phyloP scores from a whole-genome alignment of 2,888 invertebrate genomes.

The Drosophila nr. fundita region DNA sequence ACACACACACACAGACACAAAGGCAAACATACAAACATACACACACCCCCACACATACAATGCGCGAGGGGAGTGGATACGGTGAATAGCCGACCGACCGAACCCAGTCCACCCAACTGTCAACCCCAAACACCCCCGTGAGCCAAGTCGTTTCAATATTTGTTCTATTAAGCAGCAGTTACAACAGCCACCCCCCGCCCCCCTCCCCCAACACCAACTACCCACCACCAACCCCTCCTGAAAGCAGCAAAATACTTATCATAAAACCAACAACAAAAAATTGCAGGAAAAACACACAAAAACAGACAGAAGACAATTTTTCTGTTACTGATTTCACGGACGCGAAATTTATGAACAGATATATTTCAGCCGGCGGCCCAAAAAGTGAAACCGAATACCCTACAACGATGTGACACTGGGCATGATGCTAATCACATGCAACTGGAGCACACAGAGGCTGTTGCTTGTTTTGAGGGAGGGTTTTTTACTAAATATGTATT shows the following conservation, averaged over 20 bases:
- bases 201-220: neutral
- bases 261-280: slow-evolving; percentile 43
- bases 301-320: slow-evolving; percentile 66
- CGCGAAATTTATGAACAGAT: slow-evolving; percentile 71
- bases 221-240: neutral
- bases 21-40: slow-evolving; percentile 9
- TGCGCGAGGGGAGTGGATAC: slow-evolving; percentile 1
- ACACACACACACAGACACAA: neutral
- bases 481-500: neutral
- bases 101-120: slow-evolving; percentile 4
- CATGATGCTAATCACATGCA: slow-evolving; percentile 6
- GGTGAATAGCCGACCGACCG: neutral
- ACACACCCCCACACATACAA: neutral
- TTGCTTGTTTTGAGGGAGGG: neutral
- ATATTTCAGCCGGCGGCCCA: slow-evolving; percentile 66
- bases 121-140: slow-evolving; percentile 29
- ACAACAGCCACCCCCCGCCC: neutral
- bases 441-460: neutral
- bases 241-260: slow-evolving; percentile 27
- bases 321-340: slow-evolving; percentile 62
- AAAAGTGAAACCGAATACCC: slow-evolving; percentile 45
- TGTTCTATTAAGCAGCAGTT: slow-evolving; percentile 70
- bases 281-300: slow-evolving; percentile 13
- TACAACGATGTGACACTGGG: neutral
- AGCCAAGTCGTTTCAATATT: slow-evolving; percentile 68